phyloP scores from a whole-genome alignment of 2,113 vertebrate species.

The Hydrolagus affinis region DNA sequence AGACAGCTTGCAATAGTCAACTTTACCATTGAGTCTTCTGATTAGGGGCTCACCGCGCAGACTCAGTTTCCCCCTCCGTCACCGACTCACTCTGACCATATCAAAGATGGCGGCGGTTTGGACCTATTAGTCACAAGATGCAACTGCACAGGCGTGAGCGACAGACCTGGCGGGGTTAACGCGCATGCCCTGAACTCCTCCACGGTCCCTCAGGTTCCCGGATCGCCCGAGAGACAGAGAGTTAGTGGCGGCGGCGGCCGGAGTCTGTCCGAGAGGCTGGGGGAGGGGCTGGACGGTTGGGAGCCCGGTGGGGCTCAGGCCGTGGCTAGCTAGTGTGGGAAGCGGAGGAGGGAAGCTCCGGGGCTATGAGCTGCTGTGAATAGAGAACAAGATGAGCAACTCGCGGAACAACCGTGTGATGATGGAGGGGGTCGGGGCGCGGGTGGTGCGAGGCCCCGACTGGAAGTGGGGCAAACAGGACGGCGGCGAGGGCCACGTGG shows the following conservation, averaged over 20 bases:
- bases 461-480: conserved; percentile 99
- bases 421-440: conserved; percentile 94
- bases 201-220: background rate
- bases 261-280: background rate
- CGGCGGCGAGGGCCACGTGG: conserved; percentile 93
- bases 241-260: background rate
- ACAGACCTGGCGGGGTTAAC: no score
- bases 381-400: conserved; percentile 67
- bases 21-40: no score
- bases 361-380: no score
- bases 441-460: conserved; percentile 88
- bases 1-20: no score
- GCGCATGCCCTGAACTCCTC: background rate
- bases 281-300: no score
- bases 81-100: background rate
- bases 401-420: conserved; percentile 93
- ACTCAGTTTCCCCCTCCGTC: background rate
- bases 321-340: no score
- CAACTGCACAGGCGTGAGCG: background rate
- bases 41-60: background rate
- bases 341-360: no score
- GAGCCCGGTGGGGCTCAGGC: no score
- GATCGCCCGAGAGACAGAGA: background rate
- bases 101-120: background rate
- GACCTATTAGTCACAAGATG: no score